Evolutionary conservation across 1,140 invertebrate genomes (phyloP).

Genomic region (Drosophila obscura): DNA sequence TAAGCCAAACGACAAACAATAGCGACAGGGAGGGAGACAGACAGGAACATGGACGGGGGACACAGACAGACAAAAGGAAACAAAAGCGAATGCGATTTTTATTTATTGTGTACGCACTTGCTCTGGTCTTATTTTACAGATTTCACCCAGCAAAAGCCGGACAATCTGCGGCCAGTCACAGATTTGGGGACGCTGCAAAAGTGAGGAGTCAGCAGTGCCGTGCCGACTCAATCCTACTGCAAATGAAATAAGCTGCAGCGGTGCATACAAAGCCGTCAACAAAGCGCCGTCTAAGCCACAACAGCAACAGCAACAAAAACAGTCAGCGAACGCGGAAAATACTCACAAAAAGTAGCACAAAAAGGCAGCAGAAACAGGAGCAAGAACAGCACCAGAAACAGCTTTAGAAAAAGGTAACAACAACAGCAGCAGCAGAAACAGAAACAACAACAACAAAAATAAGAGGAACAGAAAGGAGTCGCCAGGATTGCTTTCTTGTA

Average conservation of each 20-base stretch:
- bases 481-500: slow-evolving; percentile 83
- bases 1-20: slow-evolving; percentile 61
- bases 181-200: slow-evolving; percentile 68
- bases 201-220: slow-evolving; percentile 46
- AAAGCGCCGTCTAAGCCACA: slow-evolving; percentile 64
- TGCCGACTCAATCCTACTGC: slow-evolving; percentile 39
- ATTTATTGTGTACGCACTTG: slow-evolving; percentile 55
- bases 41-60: slow-evolving; percentile 3
- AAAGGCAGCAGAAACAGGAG: neutral
- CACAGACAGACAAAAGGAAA: slow-evolving; percentile 17
- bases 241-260: slow-evolving; percentile 75
- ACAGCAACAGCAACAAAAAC: slow-evolving; percentile 9
- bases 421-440: neutral
- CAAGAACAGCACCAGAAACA: neutral
- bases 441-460: slow-evolving; percentile 13
- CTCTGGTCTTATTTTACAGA: slow-evolving; percentile 64
- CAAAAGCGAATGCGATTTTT: slow-evolving; percentile 63
- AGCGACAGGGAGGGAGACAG: slow-evolving; percentile 5
- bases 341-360: no score
- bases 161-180: slow-evolving; percentile 61
- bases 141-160: slow-evolving; percentile 45
- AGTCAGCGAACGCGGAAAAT: neutral
- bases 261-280: slow-evolving; percentile 48
- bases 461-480: slow-evolving; percentile 20
- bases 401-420: neutral